These are phyloP conservation scores for Odontomachus brunneus DNA, from an alignment of 1,140 invertebrate genomes.

Conservation along the genomic window DNA sequence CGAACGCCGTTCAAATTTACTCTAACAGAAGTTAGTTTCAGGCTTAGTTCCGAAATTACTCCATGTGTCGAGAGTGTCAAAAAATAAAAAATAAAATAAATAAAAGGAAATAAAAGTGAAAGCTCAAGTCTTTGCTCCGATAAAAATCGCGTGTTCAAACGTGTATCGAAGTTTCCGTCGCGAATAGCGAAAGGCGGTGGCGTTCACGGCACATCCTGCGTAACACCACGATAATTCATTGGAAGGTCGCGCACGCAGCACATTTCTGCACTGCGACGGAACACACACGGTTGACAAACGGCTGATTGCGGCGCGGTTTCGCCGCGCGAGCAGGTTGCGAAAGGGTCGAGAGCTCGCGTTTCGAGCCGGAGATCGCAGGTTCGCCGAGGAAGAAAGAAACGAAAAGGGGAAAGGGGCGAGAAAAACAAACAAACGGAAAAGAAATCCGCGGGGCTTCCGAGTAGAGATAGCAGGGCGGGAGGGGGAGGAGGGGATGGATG, in stretches of 20 bases:
- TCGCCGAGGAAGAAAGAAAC: background rate
- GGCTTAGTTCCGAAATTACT: background rate
- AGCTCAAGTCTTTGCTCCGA: too few relatives aligned
- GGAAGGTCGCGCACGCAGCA: background rate
- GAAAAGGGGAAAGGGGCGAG: too few relatives aligned
- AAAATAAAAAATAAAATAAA: background rate
- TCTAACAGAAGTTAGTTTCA: background rate
- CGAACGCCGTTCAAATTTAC: background rate
- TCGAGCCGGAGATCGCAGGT: constrained; percentile 26
- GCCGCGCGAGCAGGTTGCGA: background rate
- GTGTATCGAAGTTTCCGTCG: too few relatives aligned
- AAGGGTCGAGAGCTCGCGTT: background rate
- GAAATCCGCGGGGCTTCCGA: background rate
- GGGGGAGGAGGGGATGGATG: background rate
- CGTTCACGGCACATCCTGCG: background rate
- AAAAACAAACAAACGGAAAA: background rate
- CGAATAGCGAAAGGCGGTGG: too few relatives aligned
- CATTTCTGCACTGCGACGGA: background rate
- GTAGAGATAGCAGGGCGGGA: background rate
- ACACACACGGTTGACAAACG: constrained; percentile 7
- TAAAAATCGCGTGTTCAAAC: too few relatives aligned
- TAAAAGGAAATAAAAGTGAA: too few relatives aligned
- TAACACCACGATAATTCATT: constrained; percentile 13
- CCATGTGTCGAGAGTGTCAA: background rate
- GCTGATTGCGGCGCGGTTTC: background rate